Evolutionary conservation across 2,888 invertebrate species (phyloP).

Genomic region (Ichneumoninae sp.): DNA sequence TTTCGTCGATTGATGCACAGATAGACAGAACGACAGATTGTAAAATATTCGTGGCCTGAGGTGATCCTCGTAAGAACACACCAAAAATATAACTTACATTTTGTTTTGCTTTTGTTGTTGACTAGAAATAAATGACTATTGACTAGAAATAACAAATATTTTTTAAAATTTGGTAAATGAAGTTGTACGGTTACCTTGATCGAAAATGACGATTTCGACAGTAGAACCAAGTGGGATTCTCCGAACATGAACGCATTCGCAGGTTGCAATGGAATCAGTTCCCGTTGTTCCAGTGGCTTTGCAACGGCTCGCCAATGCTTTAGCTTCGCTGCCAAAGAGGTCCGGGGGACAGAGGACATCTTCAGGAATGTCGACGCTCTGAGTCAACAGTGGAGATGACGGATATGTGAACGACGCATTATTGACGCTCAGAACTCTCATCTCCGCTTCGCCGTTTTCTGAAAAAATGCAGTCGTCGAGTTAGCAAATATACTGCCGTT

Average conservation of each 20-base stretch:
- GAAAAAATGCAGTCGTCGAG: constrained; percentile 66
- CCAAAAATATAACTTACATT: no score
- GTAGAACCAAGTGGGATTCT: constrained; percentile 88
- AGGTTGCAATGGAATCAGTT: constrained; percentile 81
- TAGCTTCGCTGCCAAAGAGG: constrained; percentile 69
- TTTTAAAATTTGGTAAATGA: not conserved
- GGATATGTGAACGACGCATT: constrained; percentile 92
- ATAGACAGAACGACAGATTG: no score
- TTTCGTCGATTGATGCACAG: no score
- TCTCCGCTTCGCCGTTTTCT: constrained; percentile 86
- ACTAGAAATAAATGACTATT: not conserved
- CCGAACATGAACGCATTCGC: constrained; percentile 91
- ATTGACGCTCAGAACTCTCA: constrained; percentile 86
- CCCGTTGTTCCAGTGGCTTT: constrained; percentile 69
- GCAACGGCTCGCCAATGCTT: constrained; percentile 55
- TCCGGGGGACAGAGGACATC: constrained; percentile 85
- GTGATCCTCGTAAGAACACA: no score
- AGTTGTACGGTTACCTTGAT: constrained; percentile 87
- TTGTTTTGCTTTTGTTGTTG: no score
- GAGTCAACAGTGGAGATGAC: constrained; percentile 91
- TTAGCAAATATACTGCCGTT: not conserved
- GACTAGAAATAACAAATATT: not conserved
- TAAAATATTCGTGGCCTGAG: no score
- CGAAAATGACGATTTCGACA: constrained; percentile 90
- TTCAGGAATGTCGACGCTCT: constrained; percentile 87